phyloP scores from a whole-genome alignment of 1,140 invertebrate species.

The Batillaria attramentaria region DNA sequence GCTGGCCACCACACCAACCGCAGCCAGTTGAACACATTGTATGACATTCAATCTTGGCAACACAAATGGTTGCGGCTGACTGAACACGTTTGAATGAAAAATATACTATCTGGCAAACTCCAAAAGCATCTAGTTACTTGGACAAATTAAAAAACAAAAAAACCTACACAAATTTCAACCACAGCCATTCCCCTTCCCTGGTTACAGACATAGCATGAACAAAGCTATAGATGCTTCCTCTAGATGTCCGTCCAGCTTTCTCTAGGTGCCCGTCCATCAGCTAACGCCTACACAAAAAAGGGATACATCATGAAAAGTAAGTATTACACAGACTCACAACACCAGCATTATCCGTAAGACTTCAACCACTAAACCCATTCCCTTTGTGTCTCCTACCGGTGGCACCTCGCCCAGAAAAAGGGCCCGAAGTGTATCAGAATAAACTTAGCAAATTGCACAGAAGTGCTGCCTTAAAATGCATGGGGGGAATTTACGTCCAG shows the following conservation, averaged over 20 bases:
- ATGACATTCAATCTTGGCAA: too few species aligned
- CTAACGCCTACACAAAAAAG: background rate
- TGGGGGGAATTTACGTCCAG: constrained; percentile 11
- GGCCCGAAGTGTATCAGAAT: too few species aligned
- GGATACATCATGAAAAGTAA: background rate
- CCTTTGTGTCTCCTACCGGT: constrained; percentile 26
- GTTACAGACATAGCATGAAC: too few species aligned
- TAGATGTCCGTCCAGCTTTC: too few species aligned
- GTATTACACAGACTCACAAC: constrained; percentile 5
- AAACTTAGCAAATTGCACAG: constrained; percentile 28
- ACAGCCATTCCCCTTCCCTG: too few species aligned
- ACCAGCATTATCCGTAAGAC: constrained; percentile 23
- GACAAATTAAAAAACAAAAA: constrained; percentile 14
- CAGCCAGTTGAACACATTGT: too few species aligned
- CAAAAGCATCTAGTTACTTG: constrained; percentile 1
- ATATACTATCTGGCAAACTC: too few species aligned
- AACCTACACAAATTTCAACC: too few species aligned
- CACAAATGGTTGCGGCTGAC: too few species aligned
- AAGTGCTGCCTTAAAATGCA: constrained; percentile 30
- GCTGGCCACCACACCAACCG: too few species aligned
- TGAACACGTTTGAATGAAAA: too few species aligned
- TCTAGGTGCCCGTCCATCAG: background rate
- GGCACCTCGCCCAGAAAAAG: constrained; percentile 20
- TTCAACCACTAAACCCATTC: constrained; percentile 14
- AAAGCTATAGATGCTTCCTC: too few species aligned